Evolutionary conservation across 2,888 invertebrate genomes (phyloP).

Genomic region (Mythimna loreyi): DNA sequence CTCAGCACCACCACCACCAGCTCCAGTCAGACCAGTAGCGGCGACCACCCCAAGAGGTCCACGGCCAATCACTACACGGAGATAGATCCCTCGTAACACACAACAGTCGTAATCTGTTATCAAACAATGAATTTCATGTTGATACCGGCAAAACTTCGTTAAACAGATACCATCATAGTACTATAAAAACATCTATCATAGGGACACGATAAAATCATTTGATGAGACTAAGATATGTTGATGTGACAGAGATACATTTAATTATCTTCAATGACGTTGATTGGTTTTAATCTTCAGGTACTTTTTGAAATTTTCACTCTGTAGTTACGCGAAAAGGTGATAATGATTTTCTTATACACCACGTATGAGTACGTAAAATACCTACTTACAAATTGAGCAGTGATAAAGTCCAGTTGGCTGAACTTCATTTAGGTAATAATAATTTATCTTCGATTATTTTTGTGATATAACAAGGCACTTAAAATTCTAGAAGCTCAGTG

Average conservation of each 20-base stretch:
- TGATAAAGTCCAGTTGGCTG: conserved; percentile 15
- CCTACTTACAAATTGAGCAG: conserved; percentile 5
- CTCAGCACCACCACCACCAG: conserved; percentile 88
- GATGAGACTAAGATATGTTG: conserved; percentile 44
- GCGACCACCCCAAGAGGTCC: conserved; percentile 87
- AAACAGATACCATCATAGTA: conserved; percentile 30
- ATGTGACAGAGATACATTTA: conserved; percentile 35
- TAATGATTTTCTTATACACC: conserved; percentile 24
- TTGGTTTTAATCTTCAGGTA: conserved; percentile 48
- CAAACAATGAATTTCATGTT: conserved; percentile 16
- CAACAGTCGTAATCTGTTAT: conserved; percentile 42
- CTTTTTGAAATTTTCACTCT: conserved; percentile 35
- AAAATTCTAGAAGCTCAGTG: conserved; percentile 20
- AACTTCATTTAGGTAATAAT: conserved; percentile 11
- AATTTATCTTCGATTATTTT: conserved; percentile 21
- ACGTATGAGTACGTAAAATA: conserved; percentile 7
- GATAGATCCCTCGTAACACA: conserved; percentile 34
- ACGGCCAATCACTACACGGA: conserved; percentile 40
- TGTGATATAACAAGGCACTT: background rate
- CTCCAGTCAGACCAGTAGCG: conserved; percentile 87
- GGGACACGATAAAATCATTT: conserved; percentile 39
- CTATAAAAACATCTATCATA: conserved; percentile 27
- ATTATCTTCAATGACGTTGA: conserved; percentile 53
- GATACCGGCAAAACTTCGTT: conserved; percentile 8
- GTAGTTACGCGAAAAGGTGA: conserved; percentile 34